Base-by-base conservation (phyloP, 2,113 vertebrate species). In the Trogon surrucura region DNA sequence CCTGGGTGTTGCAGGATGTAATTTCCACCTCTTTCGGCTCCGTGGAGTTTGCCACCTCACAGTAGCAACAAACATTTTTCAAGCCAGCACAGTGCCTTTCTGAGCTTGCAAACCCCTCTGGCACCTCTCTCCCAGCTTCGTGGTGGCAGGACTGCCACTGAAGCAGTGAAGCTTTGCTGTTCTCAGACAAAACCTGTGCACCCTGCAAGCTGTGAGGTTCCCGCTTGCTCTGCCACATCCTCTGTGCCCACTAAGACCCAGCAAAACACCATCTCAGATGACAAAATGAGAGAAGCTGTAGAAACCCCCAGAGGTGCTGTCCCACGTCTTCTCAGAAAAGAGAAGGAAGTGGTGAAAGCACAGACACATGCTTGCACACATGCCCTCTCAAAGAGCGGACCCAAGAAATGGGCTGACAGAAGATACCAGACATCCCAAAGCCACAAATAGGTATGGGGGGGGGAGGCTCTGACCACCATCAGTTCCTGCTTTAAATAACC, bases 301-400 rank as follows among this genome's bases (percentile, higher is more conserved):
- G 71, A 93, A 81, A 64, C 27, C 89, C 81, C 79, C 89, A 80
- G 85, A 2, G 3, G 51, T 16, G 57, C 88, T 86, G 75, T 47
- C 45, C 58, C 47, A 26, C 80, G 86, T 93, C 90, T 95, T 84
- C 71, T 92, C 58, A 78, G 30, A 95, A 94, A 75, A 56, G 89
- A 93, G 85, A 93, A 96, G 94, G 95, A 96, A 96, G 93, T 91
- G 92, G 61, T 72, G 80, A 88, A 91, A 71, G 61, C 73, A 61
- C 3, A 19, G 82, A 80, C 80, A 50, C 26, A 29, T 3, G 36
- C 57, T 92, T 54, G 72, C 77, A 89, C 11, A 60, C 9, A 18
- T 1, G 25, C 41, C 22, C 48, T 64, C 20, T 56, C 36, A 75
- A 69, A 67, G 36, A 53, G 23, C 56, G 48, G 47, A 45, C 48